Conservation (phyloP, 92 coral and sea anemone genomes). For the Desmophyllum pertusum region DNA sequence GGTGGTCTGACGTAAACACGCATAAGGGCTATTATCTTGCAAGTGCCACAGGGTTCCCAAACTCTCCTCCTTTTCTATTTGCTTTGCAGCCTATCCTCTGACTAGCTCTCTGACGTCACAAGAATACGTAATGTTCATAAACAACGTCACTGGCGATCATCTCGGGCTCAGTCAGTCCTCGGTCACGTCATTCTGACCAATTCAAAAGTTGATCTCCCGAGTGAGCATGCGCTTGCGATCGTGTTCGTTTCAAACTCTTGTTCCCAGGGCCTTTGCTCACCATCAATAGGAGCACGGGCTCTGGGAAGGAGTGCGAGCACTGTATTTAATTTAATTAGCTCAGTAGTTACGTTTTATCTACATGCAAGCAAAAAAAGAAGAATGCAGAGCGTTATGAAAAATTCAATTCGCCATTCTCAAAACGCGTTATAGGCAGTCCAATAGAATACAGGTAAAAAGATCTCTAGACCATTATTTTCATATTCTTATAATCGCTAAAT, state of each 20-base stretch:
- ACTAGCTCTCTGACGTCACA: too few relatives aligned
- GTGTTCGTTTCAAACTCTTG: background rate
- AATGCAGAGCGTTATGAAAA: background rate
- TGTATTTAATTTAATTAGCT: background rate
- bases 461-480: background rate
- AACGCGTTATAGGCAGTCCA: background rate
- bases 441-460: background rate
- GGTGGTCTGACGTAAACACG: too few relatives aligned
- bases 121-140: too few relatives aligned
- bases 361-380: background rate
- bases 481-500: slow-evolving; percentile 4
- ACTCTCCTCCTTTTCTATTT: too few relatives aligned
- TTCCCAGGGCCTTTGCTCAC: slow-evolving; percentile 1
- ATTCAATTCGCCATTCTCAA: background rate
- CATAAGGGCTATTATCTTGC: too few relatives aligned
- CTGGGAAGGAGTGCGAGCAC: background rate
- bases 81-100: too few relatives aligned
- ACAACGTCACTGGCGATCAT: too few relatives aligned
- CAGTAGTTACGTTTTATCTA: background rate
- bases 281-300: background rate
- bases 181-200: too few relatives aligned
- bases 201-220: too few relatives aligned
- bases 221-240: too few relatives aligned
- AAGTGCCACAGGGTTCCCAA: too few relatives aligned
- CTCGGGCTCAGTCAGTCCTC: too few relatives aligned